These are phyloP conservation scores for Macaca mulatta DNA, from an alignment of 2,113 vertebrate species.

Conservation along the genomic window DNA sequence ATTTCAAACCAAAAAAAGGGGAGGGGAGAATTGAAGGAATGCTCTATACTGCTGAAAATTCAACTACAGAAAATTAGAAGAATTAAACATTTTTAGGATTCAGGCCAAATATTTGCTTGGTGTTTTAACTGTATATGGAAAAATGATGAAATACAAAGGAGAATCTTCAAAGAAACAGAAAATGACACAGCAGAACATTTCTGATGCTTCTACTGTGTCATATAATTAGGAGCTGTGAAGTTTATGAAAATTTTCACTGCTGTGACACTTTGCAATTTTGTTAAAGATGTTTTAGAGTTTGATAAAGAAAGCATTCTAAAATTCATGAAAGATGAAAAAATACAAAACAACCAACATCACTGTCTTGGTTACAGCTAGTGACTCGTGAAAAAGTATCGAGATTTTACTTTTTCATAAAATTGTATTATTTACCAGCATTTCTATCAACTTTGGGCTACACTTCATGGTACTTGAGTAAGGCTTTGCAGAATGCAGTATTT, in stretches of 20 bases:
- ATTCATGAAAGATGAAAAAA: not conserved
- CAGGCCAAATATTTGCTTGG: not conserved
- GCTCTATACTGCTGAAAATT: not conserved
- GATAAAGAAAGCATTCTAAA: not conserved
- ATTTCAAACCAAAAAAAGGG: not conserved
- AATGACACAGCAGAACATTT: not conserved
- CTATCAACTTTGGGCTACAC: not conserved
- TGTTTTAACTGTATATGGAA: not conserved
- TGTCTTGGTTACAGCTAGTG: not conserved
- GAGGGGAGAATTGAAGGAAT: not conserved
- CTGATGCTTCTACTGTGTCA: not conserved
- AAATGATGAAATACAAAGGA: not conserved
- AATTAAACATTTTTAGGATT: not conserved
- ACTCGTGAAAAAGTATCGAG: not conserved
- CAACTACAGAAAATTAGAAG: not conserved
- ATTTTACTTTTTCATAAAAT: not conserved
- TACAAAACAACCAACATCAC: not conserved
- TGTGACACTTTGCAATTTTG: not conserved
- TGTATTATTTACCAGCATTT: not conserved
- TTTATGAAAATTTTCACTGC: not conserved
- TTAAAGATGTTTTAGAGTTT: not conserved
- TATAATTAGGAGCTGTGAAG: not conserved
- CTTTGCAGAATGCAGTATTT: not conserved
- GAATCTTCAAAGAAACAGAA: not conserved
- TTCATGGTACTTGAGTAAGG: not conserved